Evolutionary conservation across 2,888 invertebrate genomes (phyloP).

Genomic region (Steromphala cineraria): DNA sequence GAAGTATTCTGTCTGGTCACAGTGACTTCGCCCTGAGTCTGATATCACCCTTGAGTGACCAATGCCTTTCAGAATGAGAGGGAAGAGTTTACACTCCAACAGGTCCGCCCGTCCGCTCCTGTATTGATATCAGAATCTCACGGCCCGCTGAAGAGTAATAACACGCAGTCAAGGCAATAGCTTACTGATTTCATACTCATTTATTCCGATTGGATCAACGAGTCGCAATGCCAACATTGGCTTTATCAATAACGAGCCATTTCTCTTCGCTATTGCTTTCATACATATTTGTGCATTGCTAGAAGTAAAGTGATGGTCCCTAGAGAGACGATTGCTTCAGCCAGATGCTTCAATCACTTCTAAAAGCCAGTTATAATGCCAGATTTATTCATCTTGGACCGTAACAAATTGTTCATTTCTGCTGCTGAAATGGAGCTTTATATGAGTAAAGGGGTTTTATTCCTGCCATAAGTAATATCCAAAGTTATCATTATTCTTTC

Average conservation of each 20-base stretch:
- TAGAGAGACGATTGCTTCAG: neutral
- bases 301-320: neutral
- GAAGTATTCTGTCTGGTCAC: too few relatives aligned
- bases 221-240: neutral
- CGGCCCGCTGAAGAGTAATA: neutral
- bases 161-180: neutral
- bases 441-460: too few relatives aligned
- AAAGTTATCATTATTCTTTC: neutral
- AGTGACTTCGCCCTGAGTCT: too few relatives aligned
- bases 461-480: neutral
- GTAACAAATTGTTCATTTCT: too few relatives aligned
- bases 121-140: too few relatives aligned
- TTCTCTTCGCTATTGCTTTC: neutral
- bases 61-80: too few relatives aligned
- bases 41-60: too few relatives aligned
- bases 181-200: conserved; percentile 5
- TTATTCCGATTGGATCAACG: conserved; percentile 1
- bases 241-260: conserved; percentile 2
- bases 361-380: neutral
- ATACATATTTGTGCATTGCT: neutral
- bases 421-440: too few relatives aligned
- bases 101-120: too few relatives aligned
- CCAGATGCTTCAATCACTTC: neutral
- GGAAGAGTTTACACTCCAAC: too few relatives aligned
- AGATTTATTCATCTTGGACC: neutral